These are phyloP conservation scores for Periphyllus acericola DNA, from an alignment of 2,888 invertebrate species.

Conservation along the genomic window DNA sequence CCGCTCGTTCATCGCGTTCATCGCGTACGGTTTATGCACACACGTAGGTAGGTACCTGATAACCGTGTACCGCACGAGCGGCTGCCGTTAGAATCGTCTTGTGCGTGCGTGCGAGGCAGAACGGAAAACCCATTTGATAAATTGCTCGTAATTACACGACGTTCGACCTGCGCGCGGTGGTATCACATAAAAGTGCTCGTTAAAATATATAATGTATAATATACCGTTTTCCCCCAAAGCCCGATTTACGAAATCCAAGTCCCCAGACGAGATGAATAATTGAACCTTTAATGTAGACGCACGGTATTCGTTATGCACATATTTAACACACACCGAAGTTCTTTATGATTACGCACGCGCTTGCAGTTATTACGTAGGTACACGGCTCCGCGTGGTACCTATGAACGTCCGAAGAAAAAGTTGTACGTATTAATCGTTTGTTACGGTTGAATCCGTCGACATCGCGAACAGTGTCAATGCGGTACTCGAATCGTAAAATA, in stretches of 20 bases:
- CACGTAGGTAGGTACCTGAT: too few species aligned
- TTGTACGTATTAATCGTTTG: too few species aligned
- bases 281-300: too few species aligned
- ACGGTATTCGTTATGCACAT: not conserved
- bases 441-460: too few species aligned
- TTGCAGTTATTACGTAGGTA: too few species aligned
- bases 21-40: not conserved
- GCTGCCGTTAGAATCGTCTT: not conserved
- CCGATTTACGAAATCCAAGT: not conserved
- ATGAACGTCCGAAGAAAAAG: too few species aligned
- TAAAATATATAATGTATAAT: not conserved
- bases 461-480: too few species aligned
- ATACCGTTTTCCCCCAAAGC: not conserved
- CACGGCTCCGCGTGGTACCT: too few species aligned
- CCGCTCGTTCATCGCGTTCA: not conserved
- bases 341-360: not conserved
- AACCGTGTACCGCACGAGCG: not conserved
- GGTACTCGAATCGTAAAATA: too few species aligned
- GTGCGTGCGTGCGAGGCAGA: not conserved
- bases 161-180: not conserved
- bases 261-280: too few species aligned
- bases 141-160: not conserved
- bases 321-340: not conserved
- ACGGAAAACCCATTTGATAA: conserved; percentile 5
- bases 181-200: not conserved